Conservation (phyloP, 2,797 vertebrate genomes). For the Geotrypetes seraphini region DNA sequence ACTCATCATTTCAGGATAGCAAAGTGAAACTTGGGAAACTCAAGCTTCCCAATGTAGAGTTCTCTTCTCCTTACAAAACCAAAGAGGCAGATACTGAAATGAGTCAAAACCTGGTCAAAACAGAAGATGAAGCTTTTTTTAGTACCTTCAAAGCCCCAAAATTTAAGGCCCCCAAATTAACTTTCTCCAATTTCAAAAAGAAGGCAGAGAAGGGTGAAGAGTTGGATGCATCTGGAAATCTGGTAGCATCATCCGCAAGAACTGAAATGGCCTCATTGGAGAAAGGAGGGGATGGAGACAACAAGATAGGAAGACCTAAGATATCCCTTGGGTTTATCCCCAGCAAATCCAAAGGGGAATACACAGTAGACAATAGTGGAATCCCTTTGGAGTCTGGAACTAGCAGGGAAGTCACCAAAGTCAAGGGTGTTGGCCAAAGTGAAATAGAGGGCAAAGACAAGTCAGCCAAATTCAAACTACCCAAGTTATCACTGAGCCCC, state of each 20-base stretch:
- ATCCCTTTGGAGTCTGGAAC: background rate
- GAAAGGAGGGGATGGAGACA: conserved; percentile 20
- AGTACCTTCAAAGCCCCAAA: conserved; percentile 9
- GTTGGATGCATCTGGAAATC: background rate
- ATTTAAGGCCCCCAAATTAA: conserved; percentile 39
- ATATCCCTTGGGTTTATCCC: conserved; percentile 41
- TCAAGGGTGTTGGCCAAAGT: too few species aligned
- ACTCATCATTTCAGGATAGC: conserved; percentile 30
- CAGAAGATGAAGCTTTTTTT: conserved; percentile 4
- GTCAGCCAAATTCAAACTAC: conserved; percentile 65
- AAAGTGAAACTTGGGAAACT: conserved; percentile 47
- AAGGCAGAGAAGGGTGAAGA: conserved; percentile 19
- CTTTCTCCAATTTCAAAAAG: conserved; percentile 31
- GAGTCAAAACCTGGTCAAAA: conserved; percentile 17
- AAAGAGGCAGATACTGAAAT: conserved; percentile 25
- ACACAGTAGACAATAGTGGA: conserved; percentile 13
- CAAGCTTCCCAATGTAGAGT: conserved; percentile 64
- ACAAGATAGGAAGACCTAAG: conserved; percentile 39
- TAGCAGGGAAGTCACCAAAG: background rate
- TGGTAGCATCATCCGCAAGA: conserved; percentile 53
- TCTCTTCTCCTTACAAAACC: conserved; percentile 55
- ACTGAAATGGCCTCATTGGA: conserved; percentile 38
- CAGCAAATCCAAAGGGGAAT: conserved; percentile 33
- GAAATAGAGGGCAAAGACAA: conserved; percentile 42
- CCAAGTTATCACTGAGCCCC: conserved; percentile 64